phyloP scores from a whole-genome alignment of 2,797 vertebrate species.

The Myotis myotis region DNA sequence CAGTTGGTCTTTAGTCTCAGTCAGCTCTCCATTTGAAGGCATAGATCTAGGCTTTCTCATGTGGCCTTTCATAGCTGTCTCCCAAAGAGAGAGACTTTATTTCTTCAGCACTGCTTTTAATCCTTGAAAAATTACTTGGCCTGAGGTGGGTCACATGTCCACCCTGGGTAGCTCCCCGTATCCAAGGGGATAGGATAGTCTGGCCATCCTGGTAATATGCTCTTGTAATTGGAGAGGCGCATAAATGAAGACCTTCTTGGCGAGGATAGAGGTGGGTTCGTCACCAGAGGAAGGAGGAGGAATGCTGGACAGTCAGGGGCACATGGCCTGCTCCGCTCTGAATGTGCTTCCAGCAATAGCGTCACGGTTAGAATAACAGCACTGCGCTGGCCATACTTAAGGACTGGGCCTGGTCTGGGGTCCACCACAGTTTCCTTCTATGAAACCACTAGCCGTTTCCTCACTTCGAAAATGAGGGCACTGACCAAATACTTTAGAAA shows the following conservation, averaged over 20 bases:
- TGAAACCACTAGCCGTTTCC: not conserved
- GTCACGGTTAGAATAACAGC: not conserved
- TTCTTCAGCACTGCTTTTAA: not conserved
- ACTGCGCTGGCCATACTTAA: not conserved
- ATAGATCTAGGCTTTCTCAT: not conserved
- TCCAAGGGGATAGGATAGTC: not conserved
- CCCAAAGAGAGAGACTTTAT: not conserved
- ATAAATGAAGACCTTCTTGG: not conserved
- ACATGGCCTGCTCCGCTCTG: not conserved
- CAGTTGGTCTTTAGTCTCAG: not conserved
- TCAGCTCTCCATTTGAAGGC: conserved; percentile 2
- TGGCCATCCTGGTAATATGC: not conserved
- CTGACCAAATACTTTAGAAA: not conserved
- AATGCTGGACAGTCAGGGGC: not conserved
- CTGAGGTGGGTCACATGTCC: not conserved
- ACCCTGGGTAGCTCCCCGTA: not conserved
- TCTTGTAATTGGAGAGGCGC: not conserved
- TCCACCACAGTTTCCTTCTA: not conserved
- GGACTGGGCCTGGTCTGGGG: not conserved
- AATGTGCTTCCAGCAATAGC: not conserved
- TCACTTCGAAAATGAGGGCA: not conserved
- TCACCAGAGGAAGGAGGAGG: not conserved
- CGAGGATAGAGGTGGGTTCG: not conserved
- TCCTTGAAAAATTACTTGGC: conserved; percentile 1
- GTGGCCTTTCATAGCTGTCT: not conserved